Conservation (phyloP, 30 jellyfish, hydroid and myxozoan species). For the Aurelia sp. region DNA sequence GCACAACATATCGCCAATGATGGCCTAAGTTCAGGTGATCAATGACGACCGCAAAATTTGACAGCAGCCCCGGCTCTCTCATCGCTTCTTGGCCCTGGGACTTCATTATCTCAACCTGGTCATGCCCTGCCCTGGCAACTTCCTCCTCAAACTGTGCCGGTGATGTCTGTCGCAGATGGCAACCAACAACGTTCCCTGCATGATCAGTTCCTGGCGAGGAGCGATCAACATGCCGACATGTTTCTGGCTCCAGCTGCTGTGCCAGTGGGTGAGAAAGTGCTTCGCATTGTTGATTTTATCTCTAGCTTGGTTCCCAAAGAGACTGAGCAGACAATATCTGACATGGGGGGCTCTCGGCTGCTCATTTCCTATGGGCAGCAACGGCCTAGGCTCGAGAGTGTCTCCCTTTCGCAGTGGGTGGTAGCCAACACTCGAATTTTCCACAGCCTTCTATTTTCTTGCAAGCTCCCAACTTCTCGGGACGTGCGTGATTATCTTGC, state of each 20-base stretch:
- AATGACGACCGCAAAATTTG: too few species aligned
- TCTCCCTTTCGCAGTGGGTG: not conserved
- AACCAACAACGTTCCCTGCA: not conserved
- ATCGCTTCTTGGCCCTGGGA: too few species aligned
- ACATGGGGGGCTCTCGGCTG: not conserved
- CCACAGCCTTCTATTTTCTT: too few species aligned
- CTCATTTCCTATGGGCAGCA: not conserved
- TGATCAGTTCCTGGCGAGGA: not conserved
- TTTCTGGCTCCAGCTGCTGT: constrained; percentile 1
- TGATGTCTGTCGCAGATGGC: not conserved
- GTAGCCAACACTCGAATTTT: too few species aligned
- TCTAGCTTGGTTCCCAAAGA: not conserved
- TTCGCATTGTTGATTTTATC: not conserved
- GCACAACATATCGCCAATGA: not conserved
- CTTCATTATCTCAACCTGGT: too few species aligned
- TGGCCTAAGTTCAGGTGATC: not conserved
- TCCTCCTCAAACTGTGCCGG: too few species aligned
- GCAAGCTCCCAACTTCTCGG: too few species aligned
- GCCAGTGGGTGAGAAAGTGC: not conserved
- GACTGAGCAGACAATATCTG: not conserved
- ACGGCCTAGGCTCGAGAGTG: not conserved
- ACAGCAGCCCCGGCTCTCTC: too few species aligned
- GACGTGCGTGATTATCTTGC: too few species aligned
- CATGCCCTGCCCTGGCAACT: too few species aligned
- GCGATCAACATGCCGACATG: not conserved